Evolutionary conservation across 1,140 invertebrate genomes (phyloP).

Genomic region (Drosophila sulfurigaster): DNA sequence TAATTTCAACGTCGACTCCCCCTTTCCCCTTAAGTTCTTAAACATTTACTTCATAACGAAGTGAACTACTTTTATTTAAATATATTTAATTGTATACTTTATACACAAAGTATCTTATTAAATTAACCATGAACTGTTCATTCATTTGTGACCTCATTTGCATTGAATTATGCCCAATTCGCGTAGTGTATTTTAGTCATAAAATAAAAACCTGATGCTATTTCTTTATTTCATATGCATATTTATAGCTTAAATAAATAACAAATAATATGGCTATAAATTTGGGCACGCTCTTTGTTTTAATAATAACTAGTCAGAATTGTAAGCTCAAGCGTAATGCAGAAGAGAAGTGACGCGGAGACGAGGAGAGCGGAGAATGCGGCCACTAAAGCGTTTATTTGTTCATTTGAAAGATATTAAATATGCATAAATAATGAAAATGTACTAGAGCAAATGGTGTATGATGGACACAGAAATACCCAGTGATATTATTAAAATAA

Average conservation of each 20-base stretch:
- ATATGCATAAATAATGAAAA: constrained; percentile 76
- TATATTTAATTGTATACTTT: too few species aligned
- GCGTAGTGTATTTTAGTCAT: constrained; percentile 30
- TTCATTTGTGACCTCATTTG: background rate
- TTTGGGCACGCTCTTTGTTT: constrained; percentile 79
- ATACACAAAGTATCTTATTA: too few species aligned
- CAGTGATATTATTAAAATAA: background rate
- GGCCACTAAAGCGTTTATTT: constrained; percentile 29
- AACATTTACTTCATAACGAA: too few species aligned
- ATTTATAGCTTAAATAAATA: constrained; percentile 84
- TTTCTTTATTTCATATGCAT: constrained; percentile 77
- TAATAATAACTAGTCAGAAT: constrained; percentile 66
- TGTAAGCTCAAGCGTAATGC: background rate
- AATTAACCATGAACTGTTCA: too few species aligned
- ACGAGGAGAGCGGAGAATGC: constrained; percentile 1
- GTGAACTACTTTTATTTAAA: too few species aligned
- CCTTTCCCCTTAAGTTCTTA: too few species aligned
- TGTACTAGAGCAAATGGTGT: background rate
- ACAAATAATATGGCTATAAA: constrained; percentile 81
- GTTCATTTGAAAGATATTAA: constrained; percentile 68
- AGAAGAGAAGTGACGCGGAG: background rate
- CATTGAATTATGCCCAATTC: background rate
- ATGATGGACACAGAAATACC: background rate
- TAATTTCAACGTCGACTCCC: too few species aligned
- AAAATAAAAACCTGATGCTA: constrained; percentile 77